A percentile compares a stretch with the other conserved stretches of the same genome.
Evolutionary conservation across 2,888 invertebrate genomes (phyloP).

Genomic region (Limnephilus rhombicus): DNA sequence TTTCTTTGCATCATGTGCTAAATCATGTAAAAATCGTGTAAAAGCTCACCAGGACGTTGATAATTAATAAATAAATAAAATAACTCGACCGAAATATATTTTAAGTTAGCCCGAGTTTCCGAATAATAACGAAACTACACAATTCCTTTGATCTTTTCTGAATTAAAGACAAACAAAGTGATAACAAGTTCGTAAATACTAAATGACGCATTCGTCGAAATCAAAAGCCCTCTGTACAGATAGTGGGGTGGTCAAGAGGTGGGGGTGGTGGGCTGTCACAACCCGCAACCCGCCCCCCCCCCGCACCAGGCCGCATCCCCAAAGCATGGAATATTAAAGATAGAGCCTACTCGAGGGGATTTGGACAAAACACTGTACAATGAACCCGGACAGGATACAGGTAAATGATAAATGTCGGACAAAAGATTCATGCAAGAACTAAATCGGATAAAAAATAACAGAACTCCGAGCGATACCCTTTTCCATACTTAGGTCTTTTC

Average conservation of each 20-base stretch:
- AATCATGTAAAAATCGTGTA: too few relatives aligned
- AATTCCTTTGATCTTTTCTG: neutral
- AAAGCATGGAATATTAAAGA: constrained; percentile 34
- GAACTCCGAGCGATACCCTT: neutral
- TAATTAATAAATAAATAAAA: too few relatives aligned
- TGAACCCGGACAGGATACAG: neutral
- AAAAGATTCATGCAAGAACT: neutral
- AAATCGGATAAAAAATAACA: neutral
- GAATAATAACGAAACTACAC: neutral
- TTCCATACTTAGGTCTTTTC: neutral
- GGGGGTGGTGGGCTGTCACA: neutral
- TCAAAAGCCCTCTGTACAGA: constrained; percentile 7
- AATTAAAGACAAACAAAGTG: constrained; percentile 17
- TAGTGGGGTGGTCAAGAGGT: neutral
- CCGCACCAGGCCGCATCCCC: neutral
- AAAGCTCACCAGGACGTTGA: too few relatives aligned
- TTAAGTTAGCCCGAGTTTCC: neutral
- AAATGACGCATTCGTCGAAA: constrained; percentile 18
- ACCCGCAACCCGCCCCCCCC: neutral
- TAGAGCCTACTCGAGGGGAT: neutral
- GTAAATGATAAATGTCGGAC: neutral
- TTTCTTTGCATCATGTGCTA: too few relatives aligned
- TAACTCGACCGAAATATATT: neutral
- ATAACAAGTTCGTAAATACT: constrained; percentile 6
- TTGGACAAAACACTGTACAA: neutral